These are phyloP conservation scores for Cerastis rubricosa DNA, from an alignment of 2,888 invertebrate genomes.

Conservation along the genomic window DNA sequence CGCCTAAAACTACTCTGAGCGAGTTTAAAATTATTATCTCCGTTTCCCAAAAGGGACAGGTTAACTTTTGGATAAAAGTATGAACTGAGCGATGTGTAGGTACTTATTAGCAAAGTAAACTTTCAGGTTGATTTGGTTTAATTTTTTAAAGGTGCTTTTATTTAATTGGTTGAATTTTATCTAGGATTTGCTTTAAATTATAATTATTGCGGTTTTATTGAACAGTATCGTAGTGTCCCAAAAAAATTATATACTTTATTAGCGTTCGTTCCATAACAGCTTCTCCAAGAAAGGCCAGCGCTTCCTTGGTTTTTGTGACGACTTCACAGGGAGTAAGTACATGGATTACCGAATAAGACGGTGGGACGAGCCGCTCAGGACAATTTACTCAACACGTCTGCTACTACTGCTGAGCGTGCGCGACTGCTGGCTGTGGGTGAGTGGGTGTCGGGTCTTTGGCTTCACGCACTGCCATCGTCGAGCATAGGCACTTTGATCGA, in stretches of 20 bases:
- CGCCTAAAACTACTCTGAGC: slow-evolving; percentile 63
- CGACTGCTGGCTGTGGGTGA: too few relatives aligned
- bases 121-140: not conserved
- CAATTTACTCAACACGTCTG: too few relatives aligned
- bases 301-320: not conserved
- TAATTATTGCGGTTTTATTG: not conserved
- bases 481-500: too few relatives aligned
- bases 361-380: too few relatives aligned
- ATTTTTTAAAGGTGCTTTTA: not conserved
- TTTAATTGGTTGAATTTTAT: not conserved
- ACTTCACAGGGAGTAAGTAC: not conserved
- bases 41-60: slow-evolving; percentile 50
- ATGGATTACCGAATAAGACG: not conserved
- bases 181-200: not conserved
- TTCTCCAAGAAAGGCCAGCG: not conserved
- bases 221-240: not conserved
- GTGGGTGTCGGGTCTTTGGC: too few relatives aligned
- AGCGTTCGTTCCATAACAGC: not conserved
- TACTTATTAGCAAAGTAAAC: not conserved
- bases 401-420: too few relatives aligned
- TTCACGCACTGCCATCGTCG: too few relatives aligned
- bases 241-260: too few relatives aligned
- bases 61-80: slow-evolving; percentile 33
- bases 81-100: slow-evolving; percentile 12
- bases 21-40: slow-evolving; percentile 59